Percentiles rank a stretch among this genome's conserved stretches.
phyloP scores from a whole-genome alignment of 2,888 invertebrate species.

The Sarcophaga rosellei region DNA sequence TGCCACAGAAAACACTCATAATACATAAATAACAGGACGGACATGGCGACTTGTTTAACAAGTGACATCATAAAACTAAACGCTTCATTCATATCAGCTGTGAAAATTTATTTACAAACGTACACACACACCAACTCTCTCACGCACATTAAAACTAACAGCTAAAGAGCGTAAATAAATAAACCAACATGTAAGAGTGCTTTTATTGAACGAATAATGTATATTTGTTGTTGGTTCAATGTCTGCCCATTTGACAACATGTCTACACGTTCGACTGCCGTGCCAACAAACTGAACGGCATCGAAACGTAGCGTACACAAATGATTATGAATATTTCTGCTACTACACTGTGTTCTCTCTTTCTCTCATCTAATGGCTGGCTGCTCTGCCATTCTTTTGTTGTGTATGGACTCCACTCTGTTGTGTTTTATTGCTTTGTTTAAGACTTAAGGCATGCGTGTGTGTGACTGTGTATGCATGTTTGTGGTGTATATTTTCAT shows the following conservation, averaged over 20 bases:
- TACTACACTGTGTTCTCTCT: neutral
- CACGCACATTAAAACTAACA: neutral
- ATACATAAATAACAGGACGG: slow-evolving; percentile 1
- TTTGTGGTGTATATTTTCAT: slow-evolving; percentile 46
- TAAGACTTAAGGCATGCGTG: slow-evolving; percentile 6
- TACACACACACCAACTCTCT: slow-evolving; percentile 18
- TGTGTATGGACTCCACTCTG: slow-evolving; percentile 41
- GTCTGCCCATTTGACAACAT: too few relatives aligned
- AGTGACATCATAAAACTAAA: slow-evolving; percentile 69
- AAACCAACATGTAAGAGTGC: neutral
- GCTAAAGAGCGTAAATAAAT: slow-evolving; percentile 3
- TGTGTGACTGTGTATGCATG: slow-evolving; percentile 5
- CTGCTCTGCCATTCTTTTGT: slow-evolving; percentile 22
- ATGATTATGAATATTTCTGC: neutral
- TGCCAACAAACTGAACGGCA: neutral
- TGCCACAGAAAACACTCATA: neutral
- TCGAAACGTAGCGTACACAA: neutral
- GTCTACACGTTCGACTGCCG: too few relatives aligned
- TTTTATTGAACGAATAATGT: neutral
- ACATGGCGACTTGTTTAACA: slow-evolving; percentile 65
- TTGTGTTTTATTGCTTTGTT: slow-evolving; percentile 1
- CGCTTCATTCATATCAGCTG: slow-evolving; percentile 68
- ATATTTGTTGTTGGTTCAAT: slow-evolving; percentile 6
- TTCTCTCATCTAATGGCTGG: neutral
- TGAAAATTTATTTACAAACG: slow-evolving; percentile 64